Evolutionary conservation across 1,140 invertebrate genomes (phyloP), one percentile per base, ranked within the genome.

Genomic region (Diabrotica undecimpunctata): DNA sequence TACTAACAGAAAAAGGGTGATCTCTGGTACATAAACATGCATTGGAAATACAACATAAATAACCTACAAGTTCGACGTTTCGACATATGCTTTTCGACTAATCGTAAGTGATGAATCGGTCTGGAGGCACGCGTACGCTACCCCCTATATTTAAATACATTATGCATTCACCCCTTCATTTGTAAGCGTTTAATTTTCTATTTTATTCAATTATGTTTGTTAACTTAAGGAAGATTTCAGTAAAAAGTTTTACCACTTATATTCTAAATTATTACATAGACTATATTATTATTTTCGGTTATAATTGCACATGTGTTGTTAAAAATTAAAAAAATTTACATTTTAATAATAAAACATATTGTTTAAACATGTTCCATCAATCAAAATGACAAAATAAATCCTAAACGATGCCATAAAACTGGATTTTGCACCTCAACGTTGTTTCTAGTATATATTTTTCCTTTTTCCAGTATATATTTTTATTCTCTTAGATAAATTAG

Each of bases 11-110:
- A 11, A 12, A 36, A 36, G 56, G n/a, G 41, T 46, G n/a, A 46
- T n/a, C 3, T 46, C 41, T n/a, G 41, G 8, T 10, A 46, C 41
- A 46, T n/a, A 25, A 25, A 25, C n/a, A 46, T 46, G n/a, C n/a
- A 46, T 46, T 46, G 41, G 6, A 46, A 46, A 46, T 46, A 46
- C 8, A n/a, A 60, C 39, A 50, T 25, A 14, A 60, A 50, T 51
- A 37, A 35, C 51, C 10, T 55, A 39, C 14, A 8, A 65, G 12
- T 54, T 53, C 39, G 54, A 64, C 66, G 60, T 67, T 67, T 64
- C 62, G 66, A 68, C 66, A 68, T 68, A 68, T 68, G 66, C 62
- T 64, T 54, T 54, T 51, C 53, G 54, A 52, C 66, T 62, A 35
- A 6, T 53, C 8, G 11, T n/a, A 54, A 60, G 39, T 68, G 66